Evolutionary conservation across 2,113 vertebrate genomes (phyloP), one percentile per base, ranked within the genome.

Genomic region (Tamias sibiricus): DNA sequence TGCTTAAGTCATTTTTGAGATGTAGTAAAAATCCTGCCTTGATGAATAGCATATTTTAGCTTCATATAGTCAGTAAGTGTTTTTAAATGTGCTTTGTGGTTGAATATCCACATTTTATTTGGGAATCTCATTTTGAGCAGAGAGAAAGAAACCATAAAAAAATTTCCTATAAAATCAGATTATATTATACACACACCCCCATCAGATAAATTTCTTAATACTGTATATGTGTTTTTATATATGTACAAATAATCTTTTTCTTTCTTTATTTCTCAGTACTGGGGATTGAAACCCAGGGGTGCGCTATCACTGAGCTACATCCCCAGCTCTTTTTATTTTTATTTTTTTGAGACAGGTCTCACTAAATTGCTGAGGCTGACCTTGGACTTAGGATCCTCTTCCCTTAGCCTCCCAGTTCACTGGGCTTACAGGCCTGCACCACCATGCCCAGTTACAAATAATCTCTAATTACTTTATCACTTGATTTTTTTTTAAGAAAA

Each of bases 71-170:
- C 42, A 52, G 80, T 66, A 87, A 93, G 90, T 91, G 52, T 92
- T 97, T 97, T 95, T 40, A 81, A 83, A 93, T 94, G 62, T 81
- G 79, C 40, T 91, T 72, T 89, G 32, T 79, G 79, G 84, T 35
- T 79, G 85, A 90, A 64, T 91, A 49, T 76, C 14, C 19, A 6
- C 35, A 64, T 95, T 96, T 97, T 84, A 86, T 76, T 95, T 92
- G 59, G 68, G 80, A 82, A 96, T 92, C 74, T 91, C 40, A 37
- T 82, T 79, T 79, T 66, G 49, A 84, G 20, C 28, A 95, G 32
- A 30, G 59, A 81, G 28, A 86, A 89, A 84, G 64, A 90, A 94
- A 35, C 40, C 4, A 37, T 91, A 86, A 72, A 71, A 92, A 77
- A 68, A 57, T 35, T 92, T 94, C 17, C 79, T 62, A 37, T 83